Evolutionary conservation across 2,888 invertebrate species (phyloP).

Genomic region (Heliconius aoede): DNA sequence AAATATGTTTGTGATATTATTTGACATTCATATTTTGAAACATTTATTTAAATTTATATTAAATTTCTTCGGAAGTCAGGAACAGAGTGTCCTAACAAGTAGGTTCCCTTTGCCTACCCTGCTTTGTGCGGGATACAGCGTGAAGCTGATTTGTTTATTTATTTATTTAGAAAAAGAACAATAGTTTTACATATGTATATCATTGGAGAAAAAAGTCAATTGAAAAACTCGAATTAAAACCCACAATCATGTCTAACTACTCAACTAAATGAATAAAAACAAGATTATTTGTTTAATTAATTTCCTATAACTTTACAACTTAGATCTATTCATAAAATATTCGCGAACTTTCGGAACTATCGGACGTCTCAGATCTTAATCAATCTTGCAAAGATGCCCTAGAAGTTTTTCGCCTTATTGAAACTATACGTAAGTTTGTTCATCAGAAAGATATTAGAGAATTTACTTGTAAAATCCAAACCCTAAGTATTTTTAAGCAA

Average conservation of each 20-base stretch:
- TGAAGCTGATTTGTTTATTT: no score
- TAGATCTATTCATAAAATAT: conserved; percentile 9
- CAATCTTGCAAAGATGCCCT: conserved; percentile 11
- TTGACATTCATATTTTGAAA: no score
- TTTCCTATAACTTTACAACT: conserved; percentile 10
- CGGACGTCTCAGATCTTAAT: conserved; percentile 22
- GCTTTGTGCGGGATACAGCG: no score
- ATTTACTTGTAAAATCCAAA: not conserved
- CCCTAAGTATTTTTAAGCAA: no score
- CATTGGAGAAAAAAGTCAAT: no score
- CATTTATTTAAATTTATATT: no score
- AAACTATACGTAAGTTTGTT: conserved; percentile 8
- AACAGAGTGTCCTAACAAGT: no score
- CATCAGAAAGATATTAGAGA: conserved; percentile 10
- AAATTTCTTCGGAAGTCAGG: no score
- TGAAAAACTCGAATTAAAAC: not conserved
- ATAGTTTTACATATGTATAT: no score
- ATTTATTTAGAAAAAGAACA: no score
- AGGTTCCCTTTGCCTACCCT: no score
- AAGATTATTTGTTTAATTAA: not conserved
- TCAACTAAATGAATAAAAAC: not conserved
- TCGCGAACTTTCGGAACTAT: conserved; percentile 21
- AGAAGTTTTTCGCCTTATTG: conserved; percentile 21
- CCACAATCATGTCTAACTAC: not conserved
- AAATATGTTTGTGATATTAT: no score